phyloP scores from a whole-genome alignment of 1,140 invertebrate species.

The Lepidurus apus region DNA sequence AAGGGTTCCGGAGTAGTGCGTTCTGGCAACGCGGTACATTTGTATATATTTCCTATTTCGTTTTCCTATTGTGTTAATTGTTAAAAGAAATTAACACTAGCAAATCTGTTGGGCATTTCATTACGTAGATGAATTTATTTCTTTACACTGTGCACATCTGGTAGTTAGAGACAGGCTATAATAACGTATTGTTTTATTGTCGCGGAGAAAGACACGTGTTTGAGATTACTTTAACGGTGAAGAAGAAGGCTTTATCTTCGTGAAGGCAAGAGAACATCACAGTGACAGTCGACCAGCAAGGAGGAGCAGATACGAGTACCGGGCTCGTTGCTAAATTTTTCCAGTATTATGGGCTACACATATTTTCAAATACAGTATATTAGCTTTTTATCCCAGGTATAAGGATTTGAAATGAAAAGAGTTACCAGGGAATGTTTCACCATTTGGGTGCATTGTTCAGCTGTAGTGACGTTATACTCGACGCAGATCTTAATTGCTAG shows the following conservation, averaged over 20 bases:
- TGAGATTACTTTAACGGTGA: background rate
- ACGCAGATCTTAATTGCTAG: background rate
- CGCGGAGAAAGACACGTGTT: background rate
- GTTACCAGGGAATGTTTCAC: background rate
- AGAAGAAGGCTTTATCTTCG: background rate
- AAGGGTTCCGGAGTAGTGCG: background rate
- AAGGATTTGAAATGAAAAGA: background rate
- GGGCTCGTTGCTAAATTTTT: background rate
- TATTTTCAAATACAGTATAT: background rate
- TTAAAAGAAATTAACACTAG: background rate
- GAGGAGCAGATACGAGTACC: background rate
- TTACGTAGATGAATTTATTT: background rate
- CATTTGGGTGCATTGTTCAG: background rate
- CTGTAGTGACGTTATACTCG: background rate
- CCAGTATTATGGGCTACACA: background rate
- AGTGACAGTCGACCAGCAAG: background rate
- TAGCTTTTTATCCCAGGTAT: background rate
- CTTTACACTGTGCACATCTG: background rate
- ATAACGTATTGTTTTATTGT: background rate
- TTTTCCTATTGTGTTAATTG: background rate
- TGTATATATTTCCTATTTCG: background rate
- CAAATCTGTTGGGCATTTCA: background rate
- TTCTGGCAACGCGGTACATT: background rate
- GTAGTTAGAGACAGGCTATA: background rate
- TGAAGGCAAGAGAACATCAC: background rate